phyloP scores from a whole-genome alignment of 2,888 invertebrate genomes.

The Andrena chrysosceles region DNA sequence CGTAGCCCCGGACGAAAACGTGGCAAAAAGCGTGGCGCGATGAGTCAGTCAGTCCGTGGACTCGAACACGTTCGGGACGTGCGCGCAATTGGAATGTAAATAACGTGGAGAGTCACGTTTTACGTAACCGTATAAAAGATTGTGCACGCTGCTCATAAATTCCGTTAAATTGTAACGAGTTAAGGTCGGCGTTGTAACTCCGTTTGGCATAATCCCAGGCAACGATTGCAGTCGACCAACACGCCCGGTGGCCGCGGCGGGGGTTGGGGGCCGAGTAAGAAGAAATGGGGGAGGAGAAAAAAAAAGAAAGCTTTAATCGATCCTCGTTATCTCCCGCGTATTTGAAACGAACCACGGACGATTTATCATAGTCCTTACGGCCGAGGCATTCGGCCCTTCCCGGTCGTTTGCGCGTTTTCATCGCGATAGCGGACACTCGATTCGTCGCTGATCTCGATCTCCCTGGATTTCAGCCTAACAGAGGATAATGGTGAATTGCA shows the following conservation, averaged over 20 bases:
- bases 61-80: slow-evolving; percentile 7
- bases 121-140: slow-evolving; percentile 51
- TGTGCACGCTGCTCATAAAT: slow-evolving; percentile 42
- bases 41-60: slow-evolving; percentile 34
- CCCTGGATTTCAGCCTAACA: neutral
- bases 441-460: neutral
- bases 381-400: neutral
- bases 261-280: too few relatives aligned
- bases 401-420: slow-evolving; percentile 9
- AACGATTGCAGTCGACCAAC: neutral
- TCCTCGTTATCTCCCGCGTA: neutral
- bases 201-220: slow-evolving; percentile 25
- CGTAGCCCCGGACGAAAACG: neutral
- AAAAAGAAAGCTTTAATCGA: neutral
- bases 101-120: slow-evolving; percentile 48
- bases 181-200: slow-evolving; percentile 48
- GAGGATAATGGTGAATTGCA: slow-evolving; percentile 82
- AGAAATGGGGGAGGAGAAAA: neutral
- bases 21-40: slow-evolving; percentile 1
- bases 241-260: neutral
- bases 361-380: neutral
- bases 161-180: slow-evolving; percentile 49
- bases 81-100: slow-evolving; percentile 54
- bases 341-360: neutral
- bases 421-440: slow-evolving; percentile 34